Evolutionary conservation across 2,888 invertebrate genomes (phyloP), one percentile per base, ranked within the genome.

Genomic region (Himalopsyche anomala): DNA sequence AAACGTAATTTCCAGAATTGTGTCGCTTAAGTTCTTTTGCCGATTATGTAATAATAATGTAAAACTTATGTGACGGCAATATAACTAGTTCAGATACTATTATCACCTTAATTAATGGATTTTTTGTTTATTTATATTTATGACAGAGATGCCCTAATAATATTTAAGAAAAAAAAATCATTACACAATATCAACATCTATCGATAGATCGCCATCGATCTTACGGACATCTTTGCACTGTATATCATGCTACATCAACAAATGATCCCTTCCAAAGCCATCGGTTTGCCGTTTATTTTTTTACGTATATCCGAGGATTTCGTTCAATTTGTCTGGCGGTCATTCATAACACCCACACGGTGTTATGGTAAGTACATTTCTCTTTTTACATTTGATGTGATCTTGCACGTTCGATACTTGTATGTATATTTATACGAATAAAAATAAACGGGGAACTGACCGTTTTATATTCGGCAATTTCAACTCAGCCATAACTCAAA

Each of bases 221-320:
- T 51, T 15, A 12, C 3, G 15, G 12, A 0, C 51, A 15, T 8
- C 51, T 15, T 4, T 4, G 45, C 8, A 15, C 15, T 15, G 0
- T 15, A 15, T 51, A 51, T 15, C 51, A 51, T 51, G 6, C 51
- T 2, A 15, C 15, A 15, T 62, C 81, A 54, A 42, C 9, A 42
- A 56, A 55, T 62, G 81, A 74, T 81, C 81, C 83, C 42, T 55
- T 83, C 36, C 85, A 79, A 79, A 86, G 82, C 69, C 62, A 42
- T 69, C 74, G 82, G 84, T 54, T 79, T 85, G 86, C 87, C 87
- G 84, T 88, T 88, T 88, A 85, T 85, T 88, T 88, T 87, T 88
- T 88, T 88, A 88, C 87, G 88, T 87, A 88, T 88, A 88, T 88
- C 88, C 87, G 83, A 88, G 88, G 88, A 88, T 88, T 88, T 87